Evolutionary conservation across 2,888 invertebrate genomes (phyloP).

Genomic region (Caenorhabditis sp.): DNA sequence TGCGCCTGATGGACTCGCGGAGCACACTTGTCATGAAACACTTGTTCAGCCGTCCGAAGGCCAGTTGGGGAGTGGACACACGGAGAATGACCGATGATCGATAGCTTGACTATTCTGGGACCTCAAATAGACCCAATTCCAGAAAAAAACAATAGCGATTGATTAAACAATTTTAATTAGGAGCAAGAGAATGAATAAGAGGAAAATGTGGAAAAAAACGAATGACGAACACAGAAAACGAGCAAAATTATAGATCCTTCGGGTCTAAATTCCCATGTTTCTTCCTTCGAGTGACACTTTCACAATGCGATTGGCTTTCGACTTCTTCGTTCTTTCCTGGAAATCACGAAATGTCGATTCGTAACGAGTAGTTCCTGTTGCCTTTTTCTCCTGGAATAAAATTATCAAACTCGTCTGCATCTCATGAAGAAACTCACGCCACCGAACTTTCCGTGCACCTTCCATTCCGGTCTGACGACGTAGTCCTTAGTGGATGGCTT

Average conservation of each 20-base stretch:
- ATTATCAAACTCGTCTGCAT: no score
- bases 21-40: slow-evolving; percentile 49
- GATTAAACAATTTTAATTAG: neutral
- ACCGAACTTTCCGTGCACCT: slow-evolving; percentile 72
- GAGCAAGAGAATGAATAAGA: neutral
- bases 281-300: slow-evolving; percentile 75
- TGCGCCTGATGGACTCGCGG: slow-evolving; percentile 13
- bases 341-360: slow-evolving; percentile 74
- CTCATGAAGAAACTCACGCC: slow-evolving; percentile 28
- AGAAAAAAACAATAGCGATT: neutral
- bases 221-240: neutral
- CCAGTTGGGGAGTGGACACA: slow-evolving; percentile 14
- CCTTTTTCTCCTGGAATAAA: slow-evolving; percentile 59
- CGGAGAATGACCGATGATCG: slow-evolving; percentile 19
- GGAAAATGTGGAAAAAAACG: slow-evolving; percentile 2
- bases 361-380: slow-evolving; percentile 62
- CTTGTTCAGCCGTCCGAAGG: slow-evolving; percentile 28
- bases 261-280: slow-evolving; percentile 71
- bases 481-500: slow-evolving; percentile 96
- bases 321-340: slow-evolving; percentile 73
- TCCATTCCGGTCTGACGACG: slow-evolving; percentile 87
- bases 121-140: neutral
- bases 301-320: slow-evolving; percentile 69
- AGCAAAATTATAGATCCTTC: neutral
- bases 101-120: slow-evolving; percentile 1